Conservation (phyloP, 2,888 invertebrate genomes). For the Thecocarcelia acutangulata region DNA sequence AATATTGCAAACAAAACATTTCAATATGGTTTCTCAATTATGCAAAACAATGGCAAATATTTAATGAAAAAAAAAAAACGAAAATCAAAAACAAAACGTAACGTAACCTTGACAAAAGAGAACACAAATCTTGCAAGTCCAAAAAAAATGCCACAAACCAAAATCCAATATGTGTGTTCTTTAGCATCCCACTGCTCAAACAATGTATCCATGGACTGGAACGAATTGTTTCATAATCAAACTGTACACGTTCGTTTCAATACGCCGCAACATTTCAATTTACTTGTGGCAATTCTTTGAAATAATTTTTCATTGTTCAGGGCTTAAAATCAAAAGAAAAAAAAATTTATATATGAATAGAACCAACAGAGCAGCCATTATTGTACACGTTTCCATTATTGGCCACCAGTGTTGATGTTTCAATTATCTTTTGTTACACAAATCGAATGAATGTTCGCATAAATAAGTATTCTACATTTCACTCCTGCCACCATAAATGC, state of each 20-base stretch:
- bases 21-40: background rate
- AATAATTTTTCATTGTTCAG: conserved; percentile 40
- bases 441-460: conserved; percentile 45
- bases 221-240: conserved; percentile 38
- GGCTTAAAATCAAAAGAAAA: conserved; percentile 19
- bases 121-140: background rate
- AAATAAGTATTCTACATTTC: conserved; percentile 15
- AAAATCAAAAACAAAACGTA: too few relatives aligned
- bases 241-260: conserved; percentile 25
- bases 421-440: conserved; percentile 61
- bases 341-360: background rate
- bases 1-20: background rate
- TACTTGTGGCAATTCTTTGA: conserved; percentile 20
- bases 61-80: conserved; percentile 1
- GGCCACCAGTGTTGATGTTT: conserved; percentile 60
- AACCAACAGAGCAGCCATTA: conserved; percentile 44
- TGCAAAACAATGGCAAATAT: background rate
- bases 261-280: conserved; percentile 47
- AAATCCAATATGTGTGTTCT: background rate
- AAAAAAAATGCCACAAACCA: conserved; percentile 8
- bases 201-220: conserved; percentile 27
- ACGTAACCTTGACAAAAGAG: conserved; percentile 33
- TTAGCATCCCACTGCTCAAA: background rate
- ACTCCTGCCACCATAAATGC: conserved; percentile 29
- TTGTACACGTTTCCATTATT: conserved; percentile 58